Evolutionary conservation across 2,113 vertebrate species (phyloP).

Genomic region (Haliaeetus leucogaster): DNA sequence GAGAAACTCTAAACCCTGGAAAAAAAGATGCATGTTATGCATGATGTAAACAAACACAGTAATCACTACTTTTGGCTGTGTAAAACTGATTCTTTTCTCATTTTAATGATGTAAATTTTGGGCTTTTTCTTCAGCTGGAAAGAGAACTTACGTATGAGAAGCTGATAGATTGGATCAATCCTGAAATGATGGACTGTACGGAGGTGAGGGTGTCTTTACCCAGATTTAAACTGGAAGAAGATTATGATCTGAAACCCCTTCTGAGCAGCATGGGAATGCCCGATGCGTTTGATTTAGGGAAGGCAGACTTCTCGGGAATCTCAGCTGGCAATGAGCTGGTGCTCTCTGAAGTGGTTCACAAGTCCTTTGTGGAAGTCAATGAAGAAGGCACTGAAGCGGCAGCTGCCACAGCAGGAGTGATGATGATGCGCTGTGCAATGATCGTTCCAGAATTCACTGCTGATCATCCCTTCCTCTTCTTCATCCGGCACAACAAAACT

Average conservation of each 20-base stretch:
- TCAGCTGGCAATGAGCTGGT: slow-evolving; percentile 70
- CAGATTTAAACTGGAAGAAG: slow-evolving; percentile 83
- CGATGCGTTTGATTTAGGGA: slow-evolving; percentile 54
- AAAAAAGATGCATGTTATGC: neutral
- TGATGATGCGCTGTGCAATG: slow-evolving; percentile 53
- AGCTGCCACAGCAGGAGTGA: slow-evolving; percentile 73
- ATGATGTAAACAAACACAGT: neutral
- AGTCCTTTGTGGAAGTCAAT: slow-evolving; percentile 88
- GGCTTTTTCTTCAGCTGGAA: slow-evolving; percentile 74
- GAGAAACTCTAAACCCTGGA: neutral
- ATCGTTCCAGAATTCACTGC: neutral
- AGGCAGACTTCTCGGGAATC: slow-evolving; percentile 82
- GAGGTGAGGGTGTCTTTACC: slow-evolving; percentile 78
- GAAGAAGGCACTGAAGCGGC: slow-evolving; percentile 92
- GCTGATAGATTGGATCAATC: slow-evolving; percentile 77
- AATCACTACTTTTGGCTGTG: neutral
- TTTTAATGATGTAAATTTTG: neutral
- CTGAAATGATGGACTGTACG: slow-evolving; percentile 69
- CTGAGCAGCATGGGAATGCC: slow-evolving; percentile 82
- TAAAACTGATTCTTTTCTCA: neutral
- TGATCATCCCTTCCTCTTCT: slow-evolving; percentile 80
- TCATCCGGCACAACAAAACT: slow-evolving; percentile 69
- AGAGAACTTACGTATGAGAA: slow-evolving; percentile 76
- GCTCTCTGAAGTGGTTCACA: slow-evolving; percentile 86
- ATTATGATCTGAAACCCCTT: slow-evolving; percentile 70